Conservation (phyloP, 2,113 vertebrate genomes). For the Melozone crissalis region DNA sequence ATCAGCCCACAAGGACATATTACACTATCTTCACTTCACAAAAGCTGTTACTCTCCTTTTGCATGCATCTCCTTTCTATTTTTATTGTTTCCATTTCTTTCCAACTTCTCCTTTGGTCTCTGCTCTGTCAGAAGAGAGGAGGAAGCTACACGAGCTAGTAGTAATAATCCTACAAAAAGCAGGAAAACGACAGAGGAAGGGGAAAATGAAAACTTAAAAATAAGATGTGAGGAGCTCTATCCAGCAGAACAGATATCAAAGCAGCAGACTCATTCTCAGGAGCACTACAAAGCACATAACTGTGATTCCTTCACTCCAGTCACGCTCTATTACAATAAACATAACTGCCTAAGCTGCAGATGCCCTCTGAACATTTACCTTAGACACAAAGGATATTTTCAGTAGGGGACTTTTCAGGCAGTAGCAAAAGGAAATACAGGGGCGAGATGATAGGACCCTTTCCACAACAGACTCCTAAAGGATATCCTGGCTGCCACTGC, state of each 20-base stretch:
- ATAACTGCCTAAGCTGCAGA: not conserved
- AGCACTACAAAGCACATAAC: not conserved
- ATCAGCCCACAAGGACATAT: not conserved
- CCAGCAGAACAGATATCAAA: not conserved
- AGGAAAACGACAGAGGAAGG: not conserved
- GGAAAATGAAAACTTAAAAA: not conserved
- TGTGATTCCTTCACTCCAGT: not conserved
- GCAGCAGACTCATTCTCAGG: not conserved
- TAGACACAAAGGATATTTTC: not conserved
- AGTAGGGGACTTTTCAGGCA: not conserved
- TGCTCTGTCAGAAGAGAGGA: not conserved
- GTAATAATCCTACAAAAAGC: not conserved
- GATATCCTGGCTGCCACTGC: not conserved
- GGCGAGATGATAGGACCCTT: not conserved
- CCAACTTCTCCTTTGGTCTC: not conserved
- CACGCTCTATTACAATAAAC: not conserved
- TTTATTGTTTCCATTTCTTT: not conserved
- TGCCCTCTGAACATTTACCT: not conserved
- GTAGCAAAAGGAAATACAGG: not conserved
- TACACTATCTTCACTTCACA: not conserved
- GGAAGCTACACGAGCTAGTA: not conserved
- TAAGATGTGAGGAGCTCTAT: not conserved
- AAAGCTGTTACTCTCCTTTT: not conserved
- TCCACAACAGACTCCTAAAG: not conserved
- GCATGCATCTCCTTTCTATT: not conserved